Percentiles rank a stretch among this genome's conserved stretches.
Evolutionary conservation across 1,140 invertebrate genomes (phyloP).

Genomic region (Colletes latitarsis): DNA sequence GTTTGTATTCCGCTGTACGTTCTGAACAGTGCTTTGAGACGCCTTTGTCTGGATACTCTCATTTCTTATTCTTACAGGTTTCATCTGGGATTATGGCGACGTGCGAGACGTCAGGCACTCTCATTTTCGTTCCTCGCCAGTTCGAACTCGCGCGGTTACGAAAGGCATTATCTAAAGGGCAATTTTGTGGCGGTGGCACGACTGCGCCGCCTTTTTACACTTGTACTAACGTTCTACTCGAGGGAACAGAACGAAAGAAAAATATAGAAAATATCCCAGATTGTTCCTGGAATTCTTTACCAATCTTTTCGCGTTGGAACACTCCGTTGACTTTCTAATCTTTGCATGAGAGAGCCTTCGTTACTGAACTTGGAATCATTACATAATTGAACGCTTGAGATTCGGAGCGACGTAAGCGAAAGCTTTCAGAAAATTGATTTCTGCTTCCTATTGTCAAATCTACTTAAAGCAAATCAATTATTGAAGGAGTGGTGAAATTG

Average conservation of each 20-base stretch:
- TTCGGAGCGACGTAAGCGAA: no score
- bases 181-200: constrained; percentile 54
- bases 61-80: constrained; percentile 45
- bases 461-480: no score
- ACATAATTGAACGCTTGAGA: no score
- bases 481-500: no score
- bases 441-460: no score
- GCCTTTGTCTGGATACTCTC: constrained; percentile 43
- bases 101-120: constrained; percentile 49
- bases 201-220: constrained; percentile 10
- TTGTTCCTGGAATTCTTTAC: constrained; percentile 6
- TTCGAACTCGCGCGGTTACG: constrained; percentile 43
- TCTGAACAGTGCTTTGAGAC: constrained; percentile 5
- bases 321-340: not conserved
- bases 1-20: not conserved
- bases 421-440: no score
- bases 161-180: constrained; percentile 48
- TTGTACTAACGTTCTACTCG: not conserved
- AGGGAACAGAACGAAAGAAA: not conserved
- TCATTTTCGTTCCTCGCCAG: constrained; percentile 56
- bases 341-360: not conserved
- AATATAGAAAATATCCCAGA: constrained; percentile 35
- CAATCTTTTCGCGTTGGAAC: not conserved
- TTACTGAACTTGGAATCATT: no score
- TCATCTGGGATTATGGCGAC: constrained; percentile 48